Evolutionary conservation across 2,888 invertebrate genomes (phyloP).

Genomic region (Lochmaea crataegi): DNA sequence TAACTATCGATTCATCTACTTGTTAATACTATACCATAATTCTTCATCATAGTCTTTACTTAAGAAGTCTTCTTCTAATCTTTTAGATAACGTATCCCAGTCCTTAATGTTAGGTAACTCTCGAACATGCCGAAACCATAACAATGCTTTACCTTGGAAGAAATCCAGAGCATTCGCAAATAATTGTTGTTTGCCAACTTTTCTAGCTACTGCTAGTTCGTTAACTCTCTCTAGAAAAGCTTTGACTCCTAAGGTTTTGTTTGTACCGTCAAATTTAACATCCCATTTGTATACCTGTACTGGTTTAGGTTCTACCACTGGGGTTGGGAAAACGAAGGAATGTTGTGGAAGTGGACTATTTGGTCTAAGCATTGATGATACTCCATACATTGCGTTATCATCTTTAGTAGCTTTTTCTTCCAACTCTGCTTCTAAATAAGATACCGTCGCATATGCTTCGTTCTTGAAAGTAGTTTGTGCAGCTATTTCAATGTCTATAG

Average conservation of each 20-base stretch:
- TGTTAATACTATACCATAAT: slow-evolving; percentile 23
- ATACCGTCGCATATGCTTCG: slow-evolving; percentile 18
- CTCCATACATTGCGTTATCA: neutral
- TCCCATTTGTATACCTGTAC: slow-evolving; percentile 21
- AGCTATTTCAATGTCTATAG: neutral
- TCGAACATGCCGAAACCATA: slow-evolving; percentile 27
- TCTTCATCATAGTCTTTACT: slow-evolving; percentile 32
- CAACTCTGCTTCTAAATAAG: slow-evolving; percentile 7
- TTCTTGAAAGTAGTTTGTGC: slow-evolving; percentile 18
- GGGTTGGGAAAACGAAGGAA: neutral
- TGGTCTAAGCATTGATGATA: no score
- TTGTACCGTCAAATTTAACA: slow-evolving; percentile 29
- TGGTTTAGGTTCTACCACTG: slow-evolving; percentile 6
- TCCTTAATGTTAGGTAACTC: slow-evolving; percentile 14
- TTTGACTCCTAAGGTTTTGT: slow-evolving; percentile 23
- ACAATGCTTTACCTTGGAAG: slow-evolving; percentile 25
- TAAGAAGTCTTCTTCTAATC: slow-evolving; percentile 24
- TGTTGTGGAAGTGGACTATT: no score
- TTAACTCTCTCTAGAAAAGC: slow-evolving; percentile 33
- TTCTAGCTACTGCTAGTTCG: slow-evolving; percentile 31
- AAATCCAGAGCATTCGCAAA: slow-evolving; percentile 28
- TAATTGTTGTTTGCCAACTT: slow-evolving; percentile 18
- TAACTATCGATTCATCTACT: slow-evolving; percentile 21
- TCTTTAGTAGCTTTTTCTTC: neutral
- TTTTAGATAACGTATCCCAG: slow-evolving; percentile 26